phyloP scores from a whole-genome alignment of 2,797 vertebrate species.

The Pyrocephalus nanus region DNA sequence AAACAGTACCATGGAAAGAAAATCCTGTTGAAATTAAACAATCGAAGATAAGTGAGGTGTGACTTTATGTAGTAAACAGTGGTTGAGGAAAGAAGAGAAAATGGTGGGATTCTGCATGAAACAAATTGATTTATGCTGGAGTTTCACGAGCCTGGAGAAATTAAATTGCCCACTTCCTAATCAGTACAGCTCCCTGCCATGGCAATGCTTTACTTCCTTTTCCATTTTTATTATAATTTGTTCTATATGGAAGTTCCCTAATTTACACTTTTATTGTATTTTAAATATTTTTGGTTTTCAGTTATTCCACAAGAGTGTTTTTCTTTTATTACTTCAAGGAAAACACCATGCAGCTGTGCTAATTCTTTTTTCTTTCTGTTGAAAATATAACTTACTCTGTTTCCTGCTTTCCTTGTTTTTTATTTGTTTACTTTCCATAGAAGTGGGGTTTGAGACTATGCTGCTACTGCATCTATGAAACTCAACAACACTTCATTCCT shows the following conservation, averaged over 20 bases:
- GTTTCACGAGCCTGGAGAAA: conserved; percentile 71
- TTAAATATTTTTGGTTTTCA: conserved; percentile 30
- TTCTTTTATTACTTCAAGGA: background rate
- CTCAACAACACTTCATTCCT: background rate
- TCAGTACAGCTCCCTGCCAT: conserved; percentile 36
- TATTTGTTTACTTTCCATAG: background rate
- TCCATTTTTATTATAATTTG: conserved; percentile 25
- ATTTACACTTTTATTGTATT: conserved; percentile 8
- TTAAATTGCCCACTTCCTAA: conserved; percentile 71
- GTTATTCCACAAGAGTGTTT: background rate
- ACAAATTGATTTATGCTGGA: conserved; percentile 75
- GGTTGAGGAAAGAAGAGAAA: conserved; percentile 68
- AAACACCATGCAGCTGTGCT: background rate
- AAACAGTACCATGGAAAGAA: conserved; percentile 53
- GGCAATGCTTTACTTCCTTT: conserved; percentile 24
- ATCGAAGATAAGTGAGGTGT: conserved; percentile 68
- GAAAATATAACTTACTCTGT: background rate
- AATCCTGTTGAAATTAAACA: conserved; percentile 70
- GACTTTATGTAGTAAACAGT: conserved; percentile 74
- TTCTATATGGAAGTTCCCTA: background rate
- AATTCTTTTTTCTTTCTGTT: background rate
- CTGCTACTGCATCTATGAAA: background rate
- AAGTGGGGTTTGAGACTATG: background rate
- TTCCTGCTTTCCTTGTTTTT: background rate
- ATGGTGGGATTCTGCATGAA: conserved; percentile 65